Evolutionary conservation across 2,113 vertebrate species (phyloP).

Genomic region (Kryptolebias marmoratus): DNA sequence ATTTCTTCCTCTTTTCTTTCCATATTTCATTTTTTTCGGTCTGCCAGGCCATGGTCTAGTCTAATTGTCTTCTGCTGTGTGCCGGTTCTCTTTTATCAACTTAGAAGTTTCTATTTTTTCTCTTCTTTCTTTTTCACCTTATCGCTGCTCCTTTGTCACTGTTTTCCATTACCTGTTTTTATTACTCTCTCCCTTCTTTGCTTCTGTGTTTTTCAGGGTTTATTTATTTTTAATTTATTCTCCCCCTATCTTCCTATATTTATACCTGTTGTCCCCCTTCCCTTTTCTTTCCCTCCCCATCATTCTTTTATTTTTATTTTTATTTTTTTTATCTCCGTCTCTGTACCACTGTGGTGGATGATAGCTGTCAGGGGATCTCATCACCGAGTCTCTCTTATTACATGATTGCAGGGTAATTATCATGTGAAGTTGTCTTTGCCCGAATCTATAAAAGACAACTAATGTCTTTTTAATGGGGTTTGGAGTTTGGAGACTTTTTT

Average conservation of each 20-base stretch:
- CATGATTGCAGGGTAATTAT: constrained; percentile 73
- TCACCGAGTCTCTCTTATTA: constrained; percentile 68
- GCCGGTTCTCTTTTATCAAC: constrained; percentile 52
- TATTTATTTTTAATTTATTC: constrained; percentile 25
- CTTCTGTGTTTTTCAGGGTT: constrained; percentile 10
- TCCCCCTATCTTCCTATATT: constrained; percentile 18
- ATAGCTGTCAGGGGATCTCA: constrained; percentile 69
- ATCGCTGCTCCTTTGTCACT: constrained; percentile 20
- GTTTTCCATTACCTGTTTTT: constrained; percentile 1
- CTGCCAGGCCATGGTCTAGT: constrained; percentile 58
- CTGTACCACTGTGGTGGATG: constrained; percentile 55
- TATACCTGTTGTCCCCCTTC: constrained; percentile 22
- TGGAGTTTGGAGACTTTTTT: constrained; percentile 61
- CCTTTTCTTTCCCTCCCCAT: neutral
- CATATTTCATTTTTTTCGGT: constrained; percentile 19
- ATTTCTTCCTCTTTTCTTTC: constrained; percentile 20
- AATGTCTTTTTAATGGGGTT: constrained; percentile 73
- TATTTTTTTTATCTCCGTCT: constrained; percentile 8
- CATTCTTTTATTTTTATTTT: constrained; percentile 2
- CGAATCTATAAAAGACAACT: constrained; percentile 63
- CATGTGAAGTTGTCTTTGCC: constrained; percentile 72
- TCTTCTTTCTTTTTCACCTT: constrained; percentile 25
- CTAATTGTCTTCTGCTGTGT: constrained; percentile 55
- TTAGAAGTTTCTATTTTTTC: constrained; percentile 44
- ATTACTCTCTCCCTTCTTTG: neutral